A percentile compares a stretch with the other conserved stretches of the same genome.
These are phyloP conservation scores for Galagoides demidoff DNA, from an alignment of 2,797 vertebrate genomes.

Conservation along the genomic window DNA sequence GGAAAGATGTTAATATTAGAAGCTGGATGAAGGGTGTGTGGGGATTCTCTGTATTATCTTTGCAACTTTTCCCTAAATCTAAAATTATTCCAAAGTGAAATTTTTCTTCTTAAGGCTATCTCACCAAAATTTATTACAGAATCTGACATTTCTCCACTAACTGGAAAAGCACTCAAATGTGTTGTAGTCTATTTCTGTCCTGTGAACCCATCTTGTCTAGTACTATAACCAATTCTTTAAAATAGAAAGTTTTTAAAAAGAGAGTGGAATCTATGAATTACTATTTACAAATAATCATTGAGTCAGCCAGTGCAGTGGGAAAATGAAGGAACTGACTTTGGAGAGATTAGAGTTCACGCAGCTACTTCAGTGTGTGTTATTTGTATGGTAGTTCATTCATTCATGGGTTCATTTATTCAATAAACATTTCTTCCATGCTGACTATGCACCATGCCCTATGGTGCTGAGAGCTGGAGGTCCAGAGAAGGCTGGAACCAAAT, in stretches of 20 bases:
- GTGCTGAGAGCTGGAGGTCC: not conserved
- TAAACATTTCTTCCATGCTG: not conserved
- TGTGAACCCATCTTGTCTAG: not conserved
- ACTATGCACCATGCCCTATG: not conserved
- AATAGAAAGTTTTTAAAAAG: not conserved
- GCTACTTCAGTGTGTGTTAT: no score
- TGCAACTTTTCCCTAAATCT: not conserved
- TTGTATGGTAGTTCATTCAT: not conserved
- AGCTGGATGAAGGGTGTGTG: no score
- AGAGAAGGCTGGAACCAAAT: not conserved
- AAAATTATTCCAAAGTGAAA: not conserved
- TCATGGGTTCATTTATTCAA: not conserved
- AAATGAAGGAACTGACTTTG: no score
- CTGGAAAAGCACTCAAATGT: not conserved
- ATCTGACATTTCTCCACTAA: not conserved
- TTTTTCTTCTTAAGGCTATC: not conserved
- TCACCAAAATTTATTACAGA: not conserved
- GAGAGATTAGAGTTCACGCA: fast-evolving
- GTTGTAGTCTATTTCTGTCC: not conserved
- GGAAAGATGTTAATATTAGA: not conserved
- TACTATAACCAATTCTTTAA: not conserved
- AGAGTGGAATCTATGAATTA: not conserved
- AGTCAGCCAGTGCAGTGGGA: not conserved
- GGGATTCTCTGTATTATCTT: not conserved
- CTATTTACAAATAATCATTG: not conserved